Evolutionary conservation across 2,797 vertebrate species (phyloP), one percentile per base, ranked within the genome.

Genomic region (Eulemur mongoz): DNA sequence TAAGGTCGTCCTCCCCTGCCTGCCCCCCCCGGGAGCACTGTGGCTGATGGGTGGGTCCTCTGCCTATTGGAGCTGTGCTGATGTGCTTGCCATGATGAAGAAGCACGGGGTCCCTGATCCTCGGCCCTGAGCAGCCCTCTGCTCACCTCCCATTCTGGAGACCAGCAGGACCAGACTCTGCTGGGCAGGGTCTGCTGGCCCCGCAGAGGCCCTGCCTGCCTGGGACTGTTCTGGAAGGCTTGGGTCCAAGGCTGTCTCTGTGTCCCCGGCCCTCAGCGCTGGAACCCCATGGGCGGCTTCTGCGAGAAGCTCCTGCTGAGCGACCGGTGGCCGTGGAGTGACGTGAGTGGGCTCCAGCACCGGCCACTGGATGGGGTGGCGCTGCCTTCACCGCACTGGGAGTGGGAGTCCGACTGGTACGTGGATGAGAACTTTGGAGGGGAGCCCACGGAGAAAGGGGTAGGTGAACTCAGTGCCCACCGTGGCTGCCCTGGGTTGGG

Each of bases 241-340:
- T 12, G 2, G 25, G 27, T 83, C 91, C 95, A 1, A 92, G 22
- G n/a, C 95, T 57, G 20, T 57, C 89, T 95, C 45, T 61, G 14
- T 86, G 11, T 78, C 61, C 72, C 0, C 32, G 61, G 50, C 70
- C 96, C 52, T 91, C 98, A 99, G 99, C 99, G 99, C 65, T 99
- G 99, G 99, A 99, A 99, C 98, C 99, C 99, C 0, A 99, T 99
- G 78, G 99, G 99, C 14, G 99, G 99, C 93, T 99, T 99, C 98
- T 99, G 99, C 0, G 99, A 99, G 67, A 99, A 99, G 65, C 98
- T 99, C 92, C 98, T 99, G 96, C 99, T 99, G 3, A 99, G 99
- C 35, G 99, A 99, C 98, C 99, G 99, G 98, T 99, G 99, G 99
- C 99, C 99, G 81, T 99, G 99, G 99, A 99, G 99, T 20, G 99